Conservation (phyloP, 2,113 vertebrate species). For the Rutilus rutilus region DNA sequence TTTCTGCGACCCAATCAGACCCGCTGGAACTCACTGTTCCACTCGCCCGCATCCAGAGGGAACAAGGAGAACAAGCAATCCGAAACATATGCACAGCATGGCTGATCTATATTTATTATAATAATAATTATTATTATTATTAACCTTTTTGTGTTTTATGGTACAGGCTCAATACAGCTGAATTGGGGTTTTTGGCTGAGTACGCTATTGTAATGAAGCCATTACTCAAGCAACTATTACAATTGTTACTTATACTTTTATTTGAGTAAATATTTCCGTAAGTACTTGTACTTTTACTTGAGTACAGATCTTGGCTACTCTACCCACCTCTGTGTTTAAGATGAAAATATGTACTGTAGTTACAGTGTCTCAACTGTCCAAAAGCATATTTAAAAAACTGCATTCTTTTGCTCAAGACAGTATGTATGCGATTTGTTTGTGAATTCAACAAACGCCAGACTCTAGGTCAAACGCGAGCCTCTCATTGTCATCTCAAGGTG, state of each 20-base stretch:
- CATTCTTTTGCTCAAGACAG: background rate
- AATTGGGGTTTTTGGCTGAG: too few species aligned
- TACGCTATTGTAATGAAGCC: too few species aligned
- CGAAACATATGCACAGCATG: conserved; percentile 10
- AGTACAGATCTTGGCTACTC: too few species aligned
- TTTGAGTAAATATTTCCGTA: too few species aligned
- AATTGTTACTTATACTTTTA: too few species aligned
- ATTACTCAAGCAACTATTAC: too few species aligned
- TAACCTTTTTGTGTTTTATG: too few species aligned
- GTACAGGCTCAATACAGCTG: too few species aligned
- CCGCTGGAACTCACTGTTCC: background rate
- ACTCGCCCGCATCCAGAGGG: background rate
- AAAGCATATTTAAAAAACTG: background rate
- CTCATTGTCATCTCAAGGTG: conserved; percentile 58
- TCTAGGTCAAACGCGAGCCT: conserved; percentile 46
- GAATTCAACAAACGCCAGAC: conserved; percentile 32
- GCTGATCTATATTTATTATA: background rate
- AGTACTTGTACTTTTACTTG: too few species aligned
- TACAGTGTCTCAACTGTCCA: background rate
- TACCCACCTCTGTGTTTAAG: background rate
- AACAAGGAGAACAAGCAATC: conserved; percentile 4
- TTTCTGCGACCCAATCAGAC: background rate
- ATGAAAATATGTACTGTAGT: background rate
- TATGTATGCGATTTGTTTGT: background rate
- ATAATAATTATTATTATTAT: background rate